Evolutionary conservation across 1,140 invertebrate genomes (phyloP).

Genomic region (Batillaria attramentaria): DNA sequence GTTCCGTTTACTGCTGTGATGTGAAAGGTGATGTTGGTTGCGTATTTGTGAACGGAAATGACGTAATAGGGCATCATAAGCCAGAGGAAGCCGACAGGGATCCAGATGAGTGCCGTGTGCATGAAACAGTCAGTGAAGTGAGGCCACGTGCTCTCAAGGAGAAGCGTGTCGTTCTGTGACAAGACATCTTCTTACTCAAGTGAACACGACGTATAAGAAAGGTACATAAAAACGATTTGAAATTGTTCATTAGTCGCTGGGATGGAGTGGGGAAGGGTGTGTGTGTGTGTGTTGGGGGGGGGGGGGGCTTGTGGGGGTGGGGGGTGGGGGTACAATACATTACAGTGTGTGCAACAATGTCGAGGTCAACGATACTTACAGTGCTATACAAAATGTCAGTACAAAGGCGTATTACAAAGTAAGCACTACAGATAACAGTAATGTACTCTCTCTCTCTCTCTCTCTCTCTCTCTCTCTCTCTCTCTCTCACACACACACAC

Average conservation of each 20-base stretch:
- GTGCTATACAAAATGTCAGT: too few relatives aligned
- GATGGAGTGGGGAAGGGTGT: not conserved
- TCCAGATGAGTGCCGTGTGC: slow-evolving; percentile 85
- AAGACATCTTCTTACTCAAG: too few relatives aligned
- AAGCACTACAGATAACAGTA: too few relatives aligned
- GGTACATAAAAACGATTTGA: not conserved
- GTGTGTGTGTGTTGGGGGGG: not conserved
- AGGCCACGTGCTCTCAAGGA: slow-evolving; percentile 78
- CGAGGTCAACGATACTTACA: too few relatives aligned
- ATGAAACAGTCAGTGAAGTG: slow-evolving; percentile 57
- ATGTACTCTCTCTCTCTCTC: not conserved
- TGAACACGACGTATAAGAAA: not conserved
- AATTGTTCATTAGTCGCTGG: not conserved
- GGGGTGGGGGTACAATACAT: not conserved
- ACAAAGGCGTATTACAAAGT: too few relatives aligned
- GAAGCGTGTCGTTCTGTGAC: slow-evolving; percentile 32
- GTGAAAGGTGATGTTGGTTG: not conserved
- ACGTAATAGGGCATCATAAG: slow-evolving; percentile 83
- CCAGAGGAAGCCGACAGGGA: slow-evolving; percentile 89
- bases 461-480: not conserved
- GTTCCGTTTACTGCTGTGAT: slow-evolving; percentile 22
- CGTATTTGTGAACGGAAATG: not conserved
- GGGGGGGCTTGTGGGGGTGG: not conserved
- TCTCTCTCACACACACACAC: not conserved
- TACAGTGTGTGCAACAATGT: too few relatives aligned